phyloP scores from a whole-genome alignment of 2,113 vertebrate genomes.

The Eurystomus gularis region DNA sequence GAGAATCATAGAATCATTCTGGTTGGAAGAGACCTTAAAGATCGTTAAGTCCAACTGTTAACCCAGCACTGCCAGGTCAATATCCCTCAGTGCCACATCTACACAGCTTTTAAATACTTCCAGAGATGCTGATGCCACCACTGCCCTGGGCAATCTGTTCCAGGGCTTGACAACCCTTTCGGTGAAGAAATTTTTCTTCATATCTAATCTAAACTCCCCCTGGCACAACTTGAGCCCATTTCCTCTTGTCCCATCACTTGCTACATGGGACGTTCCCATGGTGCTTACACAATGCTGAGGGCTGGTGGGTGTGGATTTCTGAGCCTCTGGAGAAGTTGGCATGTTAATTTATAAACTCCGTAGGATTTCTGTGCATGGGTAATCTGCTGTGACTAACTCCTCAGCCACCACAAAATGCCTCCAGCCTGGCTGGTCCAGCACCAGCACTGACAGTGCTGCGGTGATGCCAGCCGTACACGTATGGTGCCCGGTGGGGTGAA shows the following conservation, averaged over 20 bases:
- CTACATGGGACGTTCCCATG: background rate
- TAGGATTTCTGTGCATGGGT: background rate
- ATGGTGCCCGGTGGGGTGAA: fast-evolving
- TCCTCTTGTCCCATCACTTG: background rate
- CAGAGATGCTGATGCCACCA: no score
- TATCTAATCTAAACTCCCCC: background rate
- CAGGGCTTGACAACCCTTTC: background rate
- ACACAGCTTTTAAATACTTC: no score
- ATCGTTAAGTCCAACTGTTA: no score
- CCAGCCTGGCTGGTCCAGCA: background rate
- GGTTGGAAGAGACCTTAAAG: no score
- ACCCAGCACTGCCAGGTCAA: no score
- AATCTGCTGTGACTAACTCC: background rate
- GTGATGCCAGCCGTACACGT: background rate
- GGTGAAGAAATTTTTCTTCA: background rate
- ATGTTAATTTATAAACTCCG: background rate
- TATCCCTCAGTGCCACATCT: no score
- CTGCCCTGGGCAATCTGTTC: background rate
- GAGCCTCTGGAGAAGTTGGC: background rate
- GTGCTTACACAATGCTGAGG: background rate
- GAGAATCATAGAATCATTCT: no score
- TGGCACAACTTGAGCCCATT: background rate
- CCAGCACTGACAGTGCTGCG: background rate
- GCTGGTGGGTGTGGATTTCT: background rate
- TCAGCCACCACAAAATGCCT: background rate